Evolutionary conservation across 2,113 vertebrate species (phyloP).

Genomic region (Ranitomeya variabilis): DNA sequence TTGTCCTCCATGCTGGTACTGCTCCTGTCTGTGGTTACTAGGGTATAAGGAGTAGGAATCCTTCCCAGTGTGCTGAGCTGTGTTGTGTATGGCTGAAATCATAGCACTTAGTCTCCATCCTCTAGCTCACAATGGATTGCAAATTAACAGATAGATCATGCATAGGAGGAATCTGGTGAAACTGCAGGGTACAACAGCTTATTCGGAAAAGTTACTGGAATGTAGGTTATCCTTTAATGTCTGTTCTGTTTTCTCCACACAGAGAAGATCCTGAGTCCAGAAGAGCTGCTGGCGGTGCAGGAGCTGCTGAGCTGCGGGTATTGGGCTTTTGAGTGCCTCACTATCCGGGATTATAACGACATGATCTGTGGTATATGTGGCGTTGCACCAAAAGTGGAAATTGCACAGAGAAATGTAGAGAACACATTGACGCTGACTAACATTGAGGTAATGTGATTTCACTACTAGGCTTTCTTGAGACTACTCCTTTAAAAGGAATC

Average conservation of each 20-base stretch:
- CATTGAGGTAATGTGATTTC: constrained; percentile 80
- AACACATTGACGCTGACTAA: constrained; percentile 88
- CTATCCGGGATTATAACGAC: constrained; percentile 94
- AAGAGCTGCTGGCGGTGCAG: constrained; percentile 78
- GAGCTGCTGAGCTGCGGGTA: constrained; percentile 92
- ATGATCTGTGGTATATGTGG: constrained; percentile 99
- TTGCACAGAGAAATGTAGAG: constrained; percentile 81
- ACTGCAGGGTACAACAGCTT: no score
- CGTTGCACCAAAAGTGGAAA: constrained; percentile 90
- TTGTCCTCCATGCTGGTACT: no score
- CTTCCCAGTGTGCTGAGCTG: no score
- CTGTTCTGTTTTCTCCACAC: neutral
- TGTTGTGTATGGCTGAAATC: no score
- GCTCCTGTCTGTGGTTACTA: no score
- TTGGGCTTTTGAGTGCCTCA: constrained; percentile 97
- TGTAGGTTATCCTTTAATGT: no score
- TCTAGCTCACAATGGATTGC: no score
- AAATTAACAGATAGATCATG: no score
- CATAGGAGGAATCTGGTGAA: no score
- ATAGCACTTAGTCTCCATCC: no score
- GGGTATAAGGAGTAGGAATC: no score
- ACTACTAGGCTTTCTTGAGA: neutral
- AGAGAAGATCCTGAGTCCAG: constrained; percentile 80
- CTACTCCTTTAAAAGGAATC: neutral
- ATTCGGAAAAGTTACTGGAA: no score